Percentiles rank a stretch among this genome's conserved stretches.
Evolutionary conservation across 2,113 vertebrate species (phyloP).

Genomic region (Smithornis capensis): DNA sequence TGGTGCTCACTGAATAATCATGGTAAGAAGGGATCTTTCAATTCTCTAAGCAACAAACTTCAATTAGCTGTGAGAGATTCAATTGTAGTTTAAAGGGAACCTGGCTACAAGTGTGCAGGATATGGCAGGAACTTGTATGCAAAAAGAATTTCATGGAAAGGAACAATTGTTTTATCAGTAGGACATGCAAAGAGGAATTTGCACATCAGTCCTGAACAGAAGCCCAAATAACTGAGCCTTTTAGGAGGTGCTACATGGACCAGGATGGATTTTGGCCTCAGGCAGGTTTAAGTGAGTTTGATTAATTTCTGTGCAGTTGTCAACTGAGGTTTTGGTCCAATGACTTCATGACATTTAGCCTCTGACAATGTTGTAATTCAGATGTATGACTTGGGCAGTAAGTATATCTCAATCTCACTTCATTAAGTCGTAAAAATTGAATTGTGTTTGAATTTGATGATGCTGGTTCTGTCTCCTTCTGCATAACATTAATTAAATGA

Average conservation of each 20-base stretch:
- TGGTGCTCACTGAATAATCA: neutral
- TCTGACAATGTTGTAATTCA: neutral
- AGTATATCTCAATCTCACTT: neutral
- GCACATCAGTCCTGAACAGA: neutral
- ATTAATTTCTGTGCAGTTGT: neutral
- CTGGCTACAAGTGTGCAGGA: fast-evolving
- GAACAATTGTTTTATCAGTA: neutral
- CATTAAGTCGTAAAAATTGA: neutral
- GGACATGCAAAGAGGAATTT: neutral
- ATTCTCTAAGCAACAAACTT: neutral
- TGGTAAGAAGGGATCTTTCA: neutral
- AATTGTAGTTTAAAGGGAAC: neutral
- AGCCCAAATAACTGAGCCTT: neutral
- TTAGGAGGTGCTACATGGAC: neutral
- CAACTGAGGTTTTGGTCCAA: neutral
- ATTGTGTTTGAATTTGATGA: neutral
- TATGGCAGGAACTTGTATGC: neutral
- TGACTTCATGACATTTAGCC: neutral
- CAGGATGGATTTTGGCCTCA: neutral
- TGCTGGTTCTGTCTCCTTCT: neutral
- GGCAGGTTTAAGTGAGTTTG: neutral
- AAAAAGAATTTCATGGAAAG: neutral
- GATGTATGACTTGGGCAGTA: neutral
- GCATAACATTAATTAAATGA: neutral
- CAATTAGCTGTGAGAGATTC: neutral